A percentile compares a stretch with the other conserved stretches of the same genome.
phyloP scores from a whole-genome alignment of 2,113 vertebrate genomes.

The Apodemus sylvaticus region DNA sequence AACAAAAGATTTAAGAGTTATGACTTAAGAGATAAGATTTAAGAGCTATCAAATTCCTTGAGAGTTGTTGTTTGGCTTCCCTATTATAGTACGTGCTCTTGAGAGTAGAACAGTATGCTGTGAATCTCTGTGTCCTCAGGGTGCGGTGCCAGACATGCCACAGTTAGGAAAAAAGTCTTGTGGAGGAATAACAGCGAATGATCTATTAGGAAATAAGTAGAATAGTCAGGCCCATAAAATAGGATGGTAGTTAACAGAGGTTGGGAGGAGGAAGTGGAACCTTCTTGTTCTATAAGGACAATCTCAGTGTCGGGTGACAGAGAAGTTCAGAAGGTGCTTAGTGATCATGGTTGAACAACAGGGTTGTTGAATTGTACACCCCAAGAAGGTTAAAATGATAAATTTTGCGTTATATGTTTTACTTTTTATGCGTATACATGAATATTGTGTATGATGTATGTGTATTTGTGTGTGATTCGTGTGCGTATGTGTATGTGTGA shows the following conservation, averaged over 20 bases:
- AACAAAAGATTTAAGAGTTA: not conserved
- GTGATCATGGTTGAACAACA: not conserved
- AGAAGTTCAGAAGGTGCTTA: not conserved
- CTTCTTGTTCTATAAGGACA: slow-evolving; percentile 15
- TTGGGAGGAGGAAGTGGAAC: not conserved
- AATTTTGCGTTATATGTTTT: slow-evolving; percentile 29
- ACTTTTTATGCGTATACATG: not conserved
- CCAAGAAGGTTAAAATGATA: not conserved
- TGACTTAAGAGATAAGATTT: not conserved
- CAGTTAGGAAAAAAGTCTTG: slow-evolving; percentile 28
- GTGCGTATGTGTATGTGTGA: not conserved
- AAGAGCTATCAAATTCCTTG: not conserved
- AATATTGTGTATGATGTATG: not conserved
- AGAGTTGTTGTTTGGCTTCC: not conserved
- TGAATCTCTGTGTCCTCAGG: not conserved
- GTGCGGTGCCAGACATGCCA: not conserved
- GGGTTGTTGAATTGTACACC: not conserved
- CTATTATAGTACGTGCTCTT: not conserved
- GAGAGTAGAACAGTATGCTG: not conserved
- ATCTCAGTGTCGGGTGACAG: not conserved
- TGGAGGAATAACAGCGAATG: not conserved
- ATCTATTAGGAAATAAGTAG: not conserved
- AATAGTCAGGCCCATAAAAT: not conserved
- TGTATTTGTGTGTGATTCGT: not conserved
- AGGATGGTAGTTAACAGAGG: not conserved